A percentile compares a stretch with the other conserved stretches of the same genome.
Conservation (phyloP, 2,113 vertebrate species). For the Labeo rohita region DNA sequence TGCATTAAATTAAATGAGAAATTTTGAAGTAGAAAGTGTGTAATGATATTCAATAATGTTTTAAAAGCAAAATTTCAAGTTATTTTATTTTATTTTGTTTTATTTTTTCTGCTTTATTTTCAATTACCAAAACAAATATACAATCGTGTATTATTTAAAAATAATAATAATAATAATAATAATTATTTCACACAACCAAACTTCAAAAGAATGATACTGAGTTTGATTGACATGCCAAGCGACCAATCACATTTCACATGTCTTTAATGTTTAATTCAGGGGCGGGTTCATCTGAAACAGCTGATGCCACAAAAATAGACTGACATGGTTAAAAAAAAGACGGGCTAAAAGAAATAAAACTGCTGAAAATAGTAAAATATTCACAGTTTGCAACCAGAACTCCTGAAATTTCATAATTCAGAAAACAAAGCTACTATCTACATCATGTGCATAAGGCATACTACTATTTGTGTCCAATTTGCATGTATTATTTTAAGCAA, state of each 20-base stretch:
- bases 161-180: too few relatives aligned
- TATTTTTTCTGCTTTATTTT: neutral
- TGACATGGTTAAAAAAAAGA: too few relatives aligned
- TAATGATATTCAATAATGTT: neutral
- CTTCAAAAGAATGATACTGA: neutral
- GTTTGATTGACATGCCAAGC: neutral
- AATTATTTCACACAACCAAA: neutral
- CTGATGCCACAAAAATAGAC: neutral
- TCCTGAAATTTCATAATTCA: neutral
- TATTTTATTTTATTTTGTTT: neutral
- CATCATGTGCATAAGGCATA: neutral
- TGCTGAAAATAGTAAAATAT: neutral
- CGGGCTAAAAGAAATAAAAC: too few relatives aligned
- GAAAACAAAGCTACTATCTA: neutral
- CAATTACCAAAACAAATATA: neutral
- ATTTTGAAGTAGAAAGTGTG: too few relatives aligned
- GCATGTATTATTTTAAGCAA: neutral
- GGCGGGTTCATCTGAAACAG: too few relatives aligned
- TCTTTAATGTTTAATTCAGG: too few relatives aligned
- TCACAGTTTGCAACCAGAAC: neutral
- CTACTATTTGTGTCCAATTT: neutral
- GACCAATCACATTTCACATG: neutral
- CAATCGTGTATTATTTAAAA: too few relatives aligned
- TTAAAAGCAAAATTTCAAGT: neutral
- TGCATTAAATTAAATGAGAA: too few relatives aligned